Evolutionary conservation across 2,113 vertebrate species (phyloP).

Genomic region (Pogonocichla stellata): DNA sequence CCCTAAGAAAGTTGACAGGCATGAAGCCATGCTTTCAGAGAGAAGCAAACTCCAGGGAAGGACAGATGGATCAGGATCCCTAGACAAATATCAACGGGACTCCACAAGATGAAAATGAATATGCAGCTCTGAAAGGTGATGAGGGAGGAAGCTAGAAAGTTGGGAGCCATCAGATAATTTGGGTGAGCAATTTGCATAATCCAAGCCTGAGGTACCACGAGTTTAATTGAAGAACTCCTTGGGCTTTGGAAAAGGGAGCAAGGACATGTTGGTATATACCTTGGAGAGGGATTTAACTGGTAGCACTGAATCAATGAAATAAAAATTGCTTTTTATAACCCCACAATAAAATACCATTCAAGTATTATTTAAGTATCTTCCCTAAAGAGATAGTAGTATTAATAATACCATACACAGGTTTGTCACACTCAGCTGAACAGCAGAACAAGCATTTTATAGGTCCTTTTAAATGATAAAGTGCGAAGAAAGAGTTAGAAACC

Average conservation of each 20-base stretch:
- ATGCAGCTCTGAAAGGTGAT: neutral
- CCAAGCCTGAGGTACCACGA: neutral
- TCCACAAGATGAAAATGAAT: neutral
- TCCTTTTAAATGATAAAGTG: conserved; percentile 38
- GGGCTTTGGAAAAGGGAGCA: neutral
- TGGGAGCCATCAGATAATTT: neutral
- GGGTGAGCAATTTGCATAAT: neutral
- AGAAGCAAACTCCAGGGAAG: neutral
- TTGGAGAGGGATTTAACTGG: neutral
- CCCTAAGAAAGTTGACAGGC: neutral
- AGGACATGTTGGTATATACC: neutral
- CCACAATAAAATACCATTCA: neutral
- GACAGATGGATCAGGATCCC: neutral
- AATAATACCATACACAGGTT: conserved; percentile 4
- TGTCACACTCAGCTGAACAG: neutral
- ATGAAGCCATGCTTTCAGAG: neutral
- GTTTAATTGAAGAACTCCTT: neutral
- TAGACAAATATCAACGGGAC: neutral
- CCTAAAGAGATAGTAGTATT: neutral
- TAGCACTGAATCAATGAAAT: neutral
- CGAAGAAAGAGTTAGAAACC: conserved; percentile 36
- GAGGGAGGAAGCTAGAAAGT: neutral
- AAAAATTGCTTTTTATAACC: neutral
- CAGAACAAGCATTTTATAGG: neutral
- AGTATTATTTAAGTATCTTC: conserved; percentile 14